Conservation (phyloP, 2,888 invertebrate species). For the Mythimna ferrago region DNA sequence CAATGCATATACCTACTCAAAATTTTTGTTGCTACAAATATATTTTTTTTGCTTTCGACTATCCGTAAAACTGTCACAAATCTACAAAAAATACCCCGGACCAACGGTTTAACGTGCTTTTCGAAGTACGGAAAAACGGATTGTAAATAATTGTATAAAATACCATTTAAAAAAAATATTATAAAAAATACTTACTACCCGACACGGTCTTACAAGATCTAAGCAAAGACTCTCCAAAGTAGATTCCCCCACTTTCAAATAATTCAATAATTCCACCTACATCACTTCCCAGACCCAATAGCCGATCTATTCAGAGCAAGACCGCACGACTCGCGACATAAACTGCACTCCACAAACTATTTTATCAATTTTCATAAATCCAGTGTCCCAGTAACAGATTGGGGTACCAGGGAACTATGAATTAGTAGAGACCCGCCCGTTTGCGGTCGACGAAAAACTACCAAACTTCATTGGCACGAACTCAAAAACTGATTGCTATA, state of each 20-base stretch:
- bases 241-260: background rate
- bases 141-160: too few species aligned
- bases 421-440: conserved; percentile 57
- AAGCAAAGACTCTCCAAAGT: background rate
- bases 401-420: conserved; percentile 60
- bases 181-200: too few species aligned
- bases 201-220: too few species aligned
- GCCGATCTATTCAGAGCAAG: conserved; percentile 16
- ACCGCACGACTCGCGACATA: conserved; percentile 9
- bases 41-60: too few species aligned
- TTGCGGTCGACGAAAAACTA: conserved; percentile 67
- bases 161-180: too few species aligned
- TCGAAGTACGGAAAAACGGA: too few species aligned
- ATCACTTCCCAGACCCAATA: conserved; percentile 14
- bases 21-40: too few species aligned
- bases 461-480: conserved; percentile 74
- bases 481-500: conserved; percentile 60
- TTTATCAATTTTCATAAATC: conserved; percentile 65
- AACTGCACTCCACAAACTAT: conserved; percentile 54
- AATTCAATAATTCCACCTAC: background rate
- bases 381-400: conserved; percentile 55
- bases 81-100: too few species aligned
- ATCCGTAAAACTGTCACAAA: too few species aligned
- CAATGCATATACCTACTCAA: too few species aligned
- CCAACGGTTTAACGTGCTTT: too few species aligned